These are phyloP conservation scores for Enteromius trimaculatus DNA, from an alignment of 2,797 vertebrate genomes.

Conservation along the genomic window DNA sequence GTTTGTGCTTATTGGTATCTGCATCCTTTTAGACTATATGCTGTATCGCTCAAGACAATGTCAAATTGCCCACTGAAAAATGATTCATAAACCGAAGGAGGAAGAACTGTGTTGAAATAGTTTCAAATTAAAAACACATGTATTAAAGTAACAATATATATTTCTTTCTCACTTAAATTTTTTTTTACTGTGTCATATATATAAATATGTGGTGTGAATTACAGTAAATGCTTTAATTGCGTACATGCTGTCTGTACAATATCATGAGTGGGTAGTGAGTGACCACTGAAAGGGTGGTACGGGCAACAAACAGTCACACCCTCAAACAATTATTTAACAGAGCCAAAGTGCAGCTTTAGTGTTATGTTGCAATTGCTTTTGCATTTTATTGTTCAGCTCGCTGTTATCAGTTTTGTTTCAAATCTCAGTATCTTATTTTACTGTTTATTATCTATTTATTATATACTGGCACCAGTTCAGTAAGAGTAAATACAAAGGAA, in stretches of 20 bases:
- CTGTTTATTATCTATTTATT: slow-evolving; percentile 13
- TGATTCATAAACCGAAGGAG: background rate
- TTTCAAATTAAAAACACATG: slow-evolving; percentile 30
- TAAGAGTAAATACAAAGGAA: background rate
- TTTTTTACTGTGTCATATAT: background rate
- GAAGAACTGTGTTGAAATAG: background rate
- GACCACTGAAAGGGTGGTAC: slow-evolving; percentile 55
- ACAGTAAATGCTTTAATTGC: background rate
- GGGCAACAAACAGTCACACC: slow-evolving; percentile 34
- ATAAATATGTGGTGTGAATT: background rate
- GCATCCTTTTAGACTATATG: background rate
- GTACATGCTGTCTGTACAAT: slow-evolving; percentile 32
- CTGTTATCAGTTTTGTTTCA: background rate
- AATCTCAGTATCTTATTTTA: slow-evolving; percentile 7
- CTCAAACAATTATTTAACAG: slow-evolving; percentile 30
- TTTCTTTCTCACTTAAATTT: background rate
- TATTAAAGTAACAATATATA: slow-evolving; percentile 1
- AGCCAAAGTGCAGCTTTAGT: slow-evolving; percentile 25
- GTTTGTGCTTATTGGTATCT: background rate
- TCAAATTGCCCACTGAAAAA: background rate
- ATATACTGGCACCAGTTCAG: slow-evolving; percentile 1
- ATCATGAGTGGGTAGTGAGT: slow-evolving; percentile 15
- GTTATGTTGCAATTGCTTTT: slow-evolving; percentile 1
- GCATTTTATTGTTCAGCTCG: background rate
- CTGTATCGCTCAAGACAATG: background rate